These are phyloP conservation scores for Entomobrya multifasciata DNA, from an alignment of 2,888 invertebrate species.

Conservation along the genomic window DNA sequence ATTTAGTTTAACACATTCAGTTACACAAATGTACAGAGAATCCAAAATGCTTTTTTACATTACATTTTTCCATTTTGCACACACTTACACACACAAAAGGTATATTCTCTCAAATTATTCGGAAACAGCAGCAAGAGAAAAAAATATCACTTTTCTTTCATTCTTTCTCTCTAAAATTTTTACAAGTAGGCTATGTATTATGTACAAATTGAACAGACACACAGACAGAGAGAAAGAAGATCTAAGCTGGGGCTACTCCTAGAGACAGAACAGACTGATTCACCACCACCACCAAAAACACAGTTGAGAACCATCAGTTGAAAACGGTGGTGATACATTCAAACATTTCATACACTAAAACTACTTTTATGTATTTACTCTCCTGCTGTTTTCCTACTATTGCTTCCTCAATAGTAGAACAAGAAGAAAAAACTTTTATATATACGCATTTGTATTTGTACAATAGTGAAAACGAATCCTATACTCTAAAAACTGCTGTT, in stretches of 20 bases:
- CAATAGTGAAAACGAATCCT: constrained; percentile 64
- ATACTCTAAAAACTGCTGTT: constrained; percentile 68
- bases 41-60: too few relatives aligned
- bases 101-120: constrained; percentile 8
- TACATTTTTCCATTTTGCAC: too few relatives aligned
- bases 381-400: constrained; percentile 60
- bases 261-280: constrained; percentile 67
- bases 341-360: too few relatives aligned
- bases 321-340: constrained; percentile 50
- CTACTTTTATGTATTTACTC: constrained; percentile 24
- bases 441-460: constrained; percentile 26
- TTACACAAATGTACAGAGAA: too few relatives aligned
- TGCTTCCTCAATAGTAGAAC: too few relatives aligned
- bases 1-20: too few relatives aligned
- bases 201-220: constrained; percentile 55
- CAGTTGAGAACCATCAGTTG: not conserved
- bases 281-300: constrained; percentile 41
- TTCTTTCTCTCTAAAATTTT: too few relatives aligned
- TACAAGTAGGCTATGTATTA: constrained; percentile 34
- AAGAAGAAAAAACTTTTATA: not conserved
- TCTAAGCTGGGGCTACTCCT: constrained; percentile 61
- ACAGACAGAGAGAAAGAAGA: constrained; percentile 22
- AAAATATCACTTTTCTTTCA: constrained; percentile 9
- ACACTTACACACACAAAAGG: not conserved
- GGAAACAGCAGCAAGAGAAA: constrained; percentile 44